phyloP scores from a whole-genome alignment of 2,113 vertebrate genomes.

The Nerophis ophidion region DNA sequence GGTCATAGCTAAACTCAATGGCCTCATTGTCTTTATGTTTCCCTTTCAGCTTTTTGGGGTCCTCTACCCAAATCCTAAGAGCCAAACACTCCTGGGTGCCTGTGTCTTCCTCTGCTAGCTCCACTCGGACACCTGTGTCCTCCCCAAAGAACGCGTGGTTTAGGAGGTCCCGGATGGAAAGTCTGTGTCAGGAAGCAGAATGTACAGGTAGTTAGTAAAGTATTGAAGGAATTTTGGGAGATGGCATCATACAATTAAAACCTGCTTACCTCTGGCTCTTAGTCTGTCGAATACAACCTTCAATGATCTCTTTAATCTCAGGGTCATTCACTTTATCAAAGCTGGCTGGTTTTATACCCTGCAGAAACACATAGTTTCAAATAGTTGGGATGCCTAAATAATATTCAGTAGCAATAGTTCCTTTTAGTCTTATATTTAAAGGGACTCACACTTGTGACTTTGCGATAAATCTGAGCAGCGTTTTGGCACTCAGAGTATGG shows the following conservation, averaged over 20 bases:
- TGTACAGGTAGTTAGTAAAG: neutral
- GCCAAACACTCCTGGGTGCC: conserved; percentile 77
- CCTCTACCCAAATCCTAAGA: conserved; percentile 90
- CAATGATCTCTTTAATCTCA: conserved; percentile 94
- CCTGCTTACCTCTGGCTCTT: conserved; percentile 80
- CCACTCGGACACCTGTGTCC: conserved; percentile 89
- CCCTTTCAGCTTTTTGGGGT: conserved; percentile 92
- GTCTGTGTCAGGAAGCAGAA: conserved; percentile 50
- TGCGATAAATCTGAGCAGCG: conserved; percentile 92
- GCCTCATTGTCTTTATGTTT: conserved; percentile 97
- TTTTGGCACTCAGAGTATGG: conserved; percentile 94
- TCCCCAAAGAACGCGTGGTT: conserved; percentile 89
- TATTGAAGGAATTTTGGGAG: neutral
- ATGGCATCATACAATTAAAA: conserved; percentile 13
- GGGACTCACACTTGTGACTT: conserved; percentile 90
- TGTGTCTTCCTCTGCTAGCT: conserved; percentile 86
- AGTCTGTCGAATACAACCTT: conserved; percentile 89
- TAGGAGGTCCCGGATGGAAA: conserved; percentile 85
- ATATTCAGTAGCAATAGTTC: neutral
- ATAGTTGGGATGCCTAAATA: neutral
- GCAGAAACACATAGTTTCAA: neutral
- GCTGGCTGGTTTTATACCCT: conserved; percentile 95
- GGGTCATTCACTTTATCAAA: conserved; percentile 91
- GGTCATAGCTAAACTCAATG: conserved; percentile 93
- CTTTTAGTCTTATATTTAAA: neutral